Evolutionary conservation across 2,888 invertebrate species (phyloP).

Genomic region (Empis livida): DNA sequence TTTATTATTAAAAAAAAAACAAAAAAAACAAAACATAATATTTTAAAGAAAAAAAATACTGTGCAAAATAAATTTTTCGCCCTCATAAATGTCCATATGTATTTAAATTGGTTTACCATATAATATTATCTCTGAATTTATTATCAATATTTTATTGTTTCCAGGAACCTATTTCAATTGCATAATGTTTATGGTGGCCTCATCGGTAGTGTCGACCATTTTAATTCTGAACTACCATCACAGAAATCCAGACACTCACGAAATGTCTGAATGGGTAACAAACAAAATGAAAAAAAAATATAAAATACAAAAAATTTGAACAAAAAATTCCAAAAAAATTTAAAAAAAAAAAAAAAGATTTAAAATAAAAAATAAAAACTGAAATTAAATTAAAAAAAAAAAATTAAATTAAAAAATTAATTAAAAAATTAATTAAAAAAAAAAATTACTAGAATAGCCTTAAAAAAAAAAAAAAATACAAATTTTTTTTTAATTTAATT

Average conservation of each 20-base stretch:
- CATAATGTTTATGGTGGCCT: slow-evolving; percentile 99
- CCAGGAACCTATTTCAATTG: slow-evolving; percentile 95
- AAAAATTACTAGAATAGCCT: slow-evolving; percentile 1
- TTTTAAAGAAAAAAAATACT: slow-evolving; percentile 22
- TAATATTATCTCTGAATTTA: background rate
- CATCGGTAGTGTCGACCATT: slow-evolving; percentile 95
- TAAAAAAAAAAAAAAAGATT: background rate
- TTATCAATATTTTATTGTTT: slow-evolving; percentile 37
- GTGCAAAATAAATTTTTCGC: background rate
- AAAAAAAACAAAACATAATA: no score
- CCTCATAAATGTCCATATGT: slow-evolving; percentile 2
- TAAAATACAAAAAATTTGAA: background rate
- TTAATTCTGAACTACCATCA: slow-evolving; percentile 97
- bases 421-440: no score
- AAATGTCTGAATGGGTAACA: slow-evolving; percentile 93
- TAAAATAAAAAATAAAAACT: background rate
- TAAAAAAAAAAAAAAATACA: slow-evolving; percentile 21
- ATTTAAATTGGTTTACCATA: slow-evolving; percentile 2
- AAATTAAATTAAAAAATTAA: background rate
- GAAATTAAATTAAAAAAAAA: background rate
- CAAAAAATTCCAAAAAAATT: background rate
- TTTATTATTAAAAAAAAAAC: slow-evolving; percentile 7
- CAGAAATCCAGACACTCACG: slow-evolving; percentile 90
- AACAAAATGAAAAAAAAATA: slow-evolving; percentile 16
- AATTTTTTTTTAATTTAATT: background rate